A percentile compares a stretch with the other conserved stretches of the same genome.
phyloP scores from a whole-genome alignment of 2,113 vertebrate genomes.

The Mionectes macconnelli region DNA sequence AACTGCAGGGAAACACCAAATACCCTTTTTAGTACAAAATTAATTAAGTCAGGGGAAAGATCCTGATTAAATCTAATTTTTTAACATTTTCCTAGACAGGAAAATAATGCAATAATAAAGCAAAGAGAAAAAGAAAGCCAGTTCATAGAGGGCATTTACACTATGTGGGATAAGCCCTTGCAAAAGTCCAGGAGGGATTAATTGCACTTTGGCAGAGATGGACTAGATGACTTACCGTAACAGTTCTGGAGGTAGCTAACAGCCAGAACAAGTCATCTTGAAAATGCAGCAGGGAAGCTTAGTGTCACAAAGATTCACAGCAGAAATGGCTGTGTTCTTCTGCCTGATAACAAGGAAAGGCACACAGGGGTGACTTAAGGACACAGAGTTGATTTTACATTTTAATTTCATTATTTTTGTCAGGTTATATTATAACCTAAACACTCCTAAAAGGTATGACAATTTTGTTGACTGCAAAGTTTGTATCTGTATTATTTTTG shows the following conservation, averaged over 20 bases:
- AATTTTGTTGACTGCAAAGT: background rate
- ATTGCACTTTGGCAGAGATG: background rate
- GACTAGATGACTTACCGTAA: background rate
- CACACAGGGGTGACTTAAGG: constrained; percentile 7
- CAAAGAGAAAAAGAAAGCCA: background rate
- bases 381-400: background rate
- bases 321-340: background rate
- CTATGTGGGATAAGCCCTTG: background rate
- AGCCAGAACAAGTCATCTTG: constrained; percentile 22
- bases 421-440: background rate
- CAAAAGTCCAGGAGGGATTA: background rate
- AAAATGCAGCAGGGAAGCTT: constrained; percentile 20
- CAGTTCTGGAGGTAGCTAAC: background rate
- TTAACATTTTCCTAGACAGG: background rate
- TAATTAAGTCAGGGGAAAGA: background rate
- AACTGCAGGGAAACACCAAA: background rate
- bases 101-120: background rate
- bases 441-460: background rate
- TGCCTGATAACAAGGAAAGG: constrained; percentile 6
- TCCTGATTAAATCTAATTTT: background rate
- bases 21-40: background rate
- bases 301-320: background rate
- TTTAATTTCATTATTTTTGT: constrained; percentile 28
- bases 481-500: background rate
- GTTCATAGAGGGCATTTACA: background rate